These are phyloP conservation scores for Philopedon plagiatum DNA, from an alignment of 2,888 invertebrate genomes.

Conservation along the genomic window DNA sequence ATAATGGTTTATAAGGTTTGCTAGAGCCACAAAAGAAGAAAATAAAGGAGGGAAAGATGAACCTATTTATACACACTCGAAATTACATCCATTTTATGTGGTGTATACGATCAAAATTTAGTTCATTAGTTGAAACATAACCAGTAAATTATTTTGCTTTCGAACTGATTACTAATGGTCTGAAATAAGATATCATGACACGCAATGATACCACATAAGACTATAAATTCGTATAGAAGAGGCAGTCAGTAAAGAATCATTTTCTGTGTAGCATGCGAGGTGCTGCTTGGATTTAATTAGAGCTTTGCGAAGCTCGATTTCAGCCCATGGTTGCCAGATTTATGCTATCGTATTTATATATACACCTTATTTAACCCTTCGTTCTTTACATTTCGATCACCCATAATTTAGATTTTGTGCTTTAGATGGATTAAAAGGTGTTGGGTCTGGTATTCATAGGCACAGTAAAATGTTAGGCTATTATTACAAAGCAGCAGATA, in stretches of 20 bases:
- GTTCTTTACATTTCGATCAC: neutral
- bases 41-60: constrained; percentile 5
- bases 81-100: constrained; percentile 21
- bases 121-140: constrained; percentile 69
- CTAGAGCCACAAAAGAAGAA: constrained; percentile 11
- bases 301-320: constrained; percentile 13
- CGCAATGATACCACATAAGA: constrained; percentile 67
- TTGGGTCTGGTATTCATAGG: no score
- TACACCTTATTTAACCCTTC: neutral
- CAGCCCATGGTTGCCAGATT: constrained; percentile 2
- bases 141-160: constrained; percentile 65
- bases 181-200: constrained; percentile 70
- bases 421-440: neutral
- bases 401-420: neutral
- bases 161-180: constrained; percentile 65
- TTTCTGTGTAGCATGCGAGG: constrained; percentile 11
- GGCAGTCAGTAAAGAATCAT: constrained; percentile 5
- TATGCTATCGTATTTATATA: neutral
- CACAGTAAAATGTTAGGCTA: no score
- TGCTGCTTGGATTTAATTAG: constrained; percentile 17
- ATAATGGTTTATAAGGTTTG: constrained; percentile 50
- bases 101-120: constrained; percentile 62
- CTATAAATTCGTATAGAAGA: constrained; percentile 64
- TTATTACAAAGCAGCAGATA: no score
- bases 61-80: constrained; percentile 2